Evolutionary conservation across 2,888 invertebrate species (phyloP).

Genomic region (Tetragonula carbonaria): DNA sequence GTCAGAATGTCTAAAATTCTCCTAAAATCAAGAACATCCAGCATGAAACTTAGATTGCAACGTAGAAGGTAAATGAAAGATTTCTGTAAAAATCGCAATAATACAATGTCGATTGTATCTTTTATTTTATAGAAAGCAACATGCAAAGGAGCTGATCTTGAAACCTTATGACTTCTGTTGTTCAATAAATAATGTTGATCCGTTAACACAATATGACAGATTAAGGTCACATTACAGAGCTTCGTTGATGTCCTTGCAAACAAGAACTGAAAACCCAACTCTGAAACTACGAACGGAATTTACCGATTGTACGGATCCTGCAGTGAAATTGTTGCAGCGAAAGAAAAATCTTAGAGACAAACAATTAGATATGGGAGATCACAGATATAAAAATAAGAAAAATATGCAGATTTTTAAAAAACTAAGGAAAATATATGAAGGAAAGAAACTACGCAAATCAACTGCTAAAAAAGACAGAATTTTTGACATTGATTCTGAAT

Average conservation of each 20-base stretch:
- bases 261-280: constrained; percentile 63
- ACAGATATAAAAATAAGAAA: constrained; percentile 6
- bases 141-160: neutral
- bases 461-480: neutral
- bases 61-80: constrained; percentile 32
- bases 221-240: constrained; percentile 45
- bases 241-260: constrained; percentile 43
- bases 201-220: constrained; percentile 58
- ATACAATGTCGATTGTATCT: neutral
- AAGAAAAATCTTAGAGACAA: neutral
- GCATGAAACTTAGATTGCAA: no score
- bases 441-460: neutral
- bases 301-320: neutral
- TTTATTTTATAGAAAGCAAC: constrained; percentile 9
- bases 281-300: constrained; percentile 61
- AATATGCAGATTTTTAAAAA: neutral
- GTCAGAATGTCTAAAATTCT: constrained; percentile 24
- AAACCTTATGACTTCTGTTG: constrained; percentile 70
- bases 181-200: constrained; percentile 56
- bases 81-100: neutral
- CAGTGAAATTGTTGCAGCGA: neutral
- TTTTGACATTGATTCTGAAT: neutral
- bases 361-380: constrained; percentile 10
- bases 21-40: constrained; percentile 4
- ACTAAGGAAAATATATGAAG: neutral